These are phyloP conservation scores for Cryptotermes secundus DNA, from an alignment of 1,140 invertebrate species.

Conservation along the genomic window DNA sequence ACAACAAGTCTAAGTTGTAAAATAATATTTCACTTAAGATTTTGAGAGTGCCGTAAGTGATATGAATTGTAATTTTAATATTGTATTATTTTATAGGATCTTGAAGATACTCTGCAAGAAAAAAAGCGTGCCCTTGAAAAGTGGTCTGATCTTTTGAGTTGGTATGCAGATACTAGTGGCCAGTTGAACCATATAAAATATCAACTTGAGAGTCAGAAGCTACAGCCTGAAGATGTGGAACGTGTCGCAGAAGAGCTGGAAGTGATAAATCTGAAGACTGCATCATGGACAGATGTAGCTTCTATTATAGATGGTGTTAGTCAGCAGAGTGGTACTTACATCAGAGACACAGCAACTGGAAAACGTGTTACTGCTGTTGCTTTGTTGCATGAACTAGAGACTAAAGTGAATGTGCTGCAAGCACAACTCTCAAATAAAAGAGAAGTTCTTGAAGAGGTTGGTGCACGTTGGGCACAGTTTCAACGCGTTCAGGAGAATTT, in stretches of 20 bases:
- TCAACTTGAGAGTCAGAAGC: constrained; percentile 71
- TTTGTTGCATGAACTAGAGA: constrained; percentile 69
- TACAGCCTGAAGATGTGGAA: constrained; percentile 56
- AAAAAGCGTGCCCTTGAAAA: constrained; percentile 76
- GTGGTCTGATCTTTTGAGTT: constrained; percentile 78
- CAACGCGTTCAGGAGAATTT: constrained; percentile 43
- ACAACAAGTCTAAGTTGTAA: no score
- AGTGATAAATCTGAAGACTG: constrained; percentile 61
- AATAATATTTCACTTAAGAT: no score
- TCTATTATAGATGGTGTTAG: constrained; percentile 67
- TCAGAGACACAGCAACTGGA: constrained; percentile 66
- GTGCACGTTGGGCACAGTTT: constrained; percentile 43
- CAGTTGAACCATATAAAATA: constrained; percentile 78
- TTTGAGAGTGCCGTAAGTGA: no score
- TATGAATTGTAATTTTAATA: background rate
- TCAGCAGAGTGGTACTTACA: constrained; percentile 51
- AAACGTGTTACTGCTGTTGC: constrained; percentile 66
- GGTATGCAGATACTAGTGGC: constrained; percentile 77
- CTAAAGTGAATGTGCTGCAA: constrained; percentile 63
- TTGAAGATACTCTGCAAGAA: constrained; percentile 71
- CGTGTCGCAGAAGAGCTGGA: constrained; percentile 52
- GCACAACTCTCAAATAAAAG: constrained; percentile 63
- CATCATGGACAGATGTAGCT: constrained; percentile 67
- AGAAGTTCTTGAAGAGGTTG: constrained; percentile 61
- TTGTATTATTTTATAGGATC: constrained; percentile 48